Base-by-base conservation (phyloP, 2,113 vertebrate species). In the Ptychochromis oligacanthus region DNA sequence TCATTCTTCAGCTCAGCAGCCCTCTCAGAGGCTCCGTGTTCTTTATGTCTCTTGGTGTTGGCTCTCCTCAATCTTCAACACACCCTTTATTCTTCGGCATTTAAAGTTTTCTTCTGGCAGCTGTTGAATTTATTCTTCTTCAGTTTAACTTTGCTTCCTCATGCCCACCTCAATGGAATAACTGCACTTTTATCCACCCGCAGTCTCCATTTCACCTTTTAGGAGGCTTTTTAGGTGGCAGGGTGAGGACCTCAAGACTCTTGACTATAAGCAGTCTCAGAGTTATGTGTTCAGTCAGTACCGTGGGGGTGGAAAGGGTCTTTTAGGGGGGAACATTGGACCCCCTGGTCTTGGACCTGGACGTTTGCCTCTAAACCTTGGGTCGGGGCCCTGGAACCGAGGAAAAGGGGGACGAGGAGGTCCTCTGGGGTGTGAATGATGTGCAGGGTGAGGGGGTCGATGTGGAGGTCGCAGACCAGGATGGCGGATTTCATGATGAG, bases 271-370 rank as follows among this genome's bases (percentile, higher is more conserved):
- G 55, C 67, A 67, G 67, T 72, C 57, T 65, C 57, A 79, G 31
- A 64, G 65, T 38, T 61, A 43, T 22, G 34, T 54, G 79, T 56
- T 18, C 56, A 17, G 72, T 98, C 96, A 98, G 96, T 96, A 98
- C 85, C 96, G 96, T 40, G 97, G 97, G 56, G 97, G 97, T 26
- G 61, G 95, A 88, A 96, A 98, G 6, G 97, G 97, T 93, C 98
- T 97, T 93, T 98, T 98, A 0, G 97, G 97, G 64, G 95, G 90
- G 60, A 97, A 98, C 93, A 97, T 97, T 1, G 96, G 97, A 28
- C 96, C 94, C 31, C 94, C 91, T 34, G 95, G 93, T 8, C 96
- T 96, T 20, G 92, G 93, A 64, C 95, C 95, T 4, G 96, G 97
- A 79, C 96, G 92, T 79, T 98, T 98, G 87, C 96, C 94, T 91